phyloP scores from a whole-genome alignment of 2,888 invertebrate genomes.

The Fragum fragum region DNA sequence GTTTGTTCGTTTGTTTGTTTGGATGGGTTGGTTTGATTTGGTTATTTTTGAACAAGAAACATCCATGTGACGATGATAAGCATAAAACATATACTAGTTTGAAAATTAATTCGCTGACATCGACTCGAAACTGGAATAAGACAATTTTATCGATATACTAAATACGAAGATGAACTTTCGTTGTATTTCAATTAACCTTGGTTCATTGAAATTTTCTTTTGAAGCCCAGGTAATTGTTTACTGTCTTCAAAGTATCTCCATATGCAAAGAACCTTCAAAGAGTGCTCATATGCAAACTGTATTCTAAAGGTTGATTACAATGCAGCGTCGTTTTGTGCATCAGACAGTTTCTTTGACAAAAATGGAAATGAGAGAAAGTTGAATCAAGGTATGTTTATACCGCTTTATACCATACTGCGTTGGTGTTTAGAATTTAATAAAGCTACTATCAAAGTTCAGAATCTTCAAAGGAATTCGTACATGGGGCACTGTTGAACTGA shows the following conservation, averaged over 20 bases:
- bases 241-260: constrained; percentile 2
- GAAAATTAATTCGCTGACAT: too few species aligned
- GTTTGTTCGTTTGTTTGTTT: too few species aligned
- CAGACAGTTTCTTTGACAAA: neutral
- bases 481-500: constrained; percentile 28
- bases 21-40: too few species aligned
- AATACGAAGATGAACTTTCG: neutral
- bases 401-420: constrained; percentile 16
- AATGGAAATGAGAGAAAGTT: constrained; percentile 32
- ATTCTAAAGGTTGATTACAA: neutral
- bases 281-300: constrained; percentile 11
- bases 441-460: constrained; percentile 23
- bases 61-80: too few species aligned
- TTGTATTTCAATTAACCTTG: constrained; percentile 13
- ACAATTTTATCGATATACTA: too few species aligned
- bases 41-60: too few species aligned
- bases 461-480: constrained; percentile 22
- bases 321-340: constrained; percentile 15
- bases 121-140: too few species aligned
- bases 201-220: neutral
- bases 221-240: neutral
- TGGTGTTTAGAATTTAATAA: constrained; percentile 25
- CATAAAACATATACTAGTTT: too few species aligned
- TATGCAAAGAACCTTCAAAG: neutral
- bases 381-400: constrained; percentile 13